Conservation (phyloP, 2,888 invertebrate genomes). For the Erebia aethiops region DNA sequence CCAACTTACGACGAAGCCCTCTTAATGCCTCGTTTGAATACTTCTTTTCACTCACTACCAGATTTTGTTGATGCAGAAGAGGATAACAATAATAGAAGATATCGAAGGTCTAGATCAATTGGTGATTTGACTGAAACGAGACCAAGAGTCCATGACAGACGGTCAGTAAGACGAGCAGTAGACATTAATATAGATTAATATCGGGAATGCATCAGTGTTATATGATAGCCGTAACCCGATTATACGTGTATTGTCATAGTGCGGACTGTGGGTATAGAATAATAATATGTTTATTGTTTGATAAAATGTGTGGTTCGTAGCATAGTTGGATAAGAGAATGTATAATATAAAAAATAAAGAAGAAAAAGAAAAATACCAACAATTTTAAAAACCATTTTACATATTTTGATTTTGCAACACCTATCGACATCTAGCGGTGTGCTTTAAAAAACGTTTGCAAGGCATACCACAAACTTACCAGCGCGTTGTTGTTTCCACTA, state of each 20-base stretch:
- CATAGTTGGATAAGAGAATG: background rate
- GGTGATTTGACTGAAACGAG: slow-evolving; percentile 71
- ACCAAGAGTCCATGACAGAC: slow-evolving; percentile 61
- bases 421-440: slow-evolving; percentile 12
- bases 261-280: background rate
- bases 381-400: too few species aligned
- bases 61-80: slow-evolving; percentile 70
- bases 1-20: slow-evolving; percentile 91
- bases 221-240: background rate
- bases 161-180: slow-evolving; percentile 70
- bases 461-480: background rate
- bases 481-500: background rate
- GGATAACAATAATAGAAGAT: slow-evolving; percentile 49
- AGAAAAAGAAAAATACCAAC: too few species aligned
- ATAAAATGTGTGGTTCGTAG: background rate
- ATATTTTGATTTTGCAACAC: slow-evolving; percentile 8
- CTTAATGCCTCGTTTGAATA: slow-evolving; percentile 86
- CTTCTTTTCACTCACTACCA: slow-evolving; percentile 83
- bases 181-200: slow-evolving; percentile 57
- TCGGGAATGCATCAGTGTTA: background rate
- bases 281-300: background rate
- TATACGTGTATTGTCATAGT: background rate
- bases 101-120: slow-evolving; percentile 74
- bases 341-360: background rate
- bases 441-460: background rate